Evolutionary conservation across 2,888 invertebrate species (phyloP).

Genomic region (Marronus borbonicus): DNA sequence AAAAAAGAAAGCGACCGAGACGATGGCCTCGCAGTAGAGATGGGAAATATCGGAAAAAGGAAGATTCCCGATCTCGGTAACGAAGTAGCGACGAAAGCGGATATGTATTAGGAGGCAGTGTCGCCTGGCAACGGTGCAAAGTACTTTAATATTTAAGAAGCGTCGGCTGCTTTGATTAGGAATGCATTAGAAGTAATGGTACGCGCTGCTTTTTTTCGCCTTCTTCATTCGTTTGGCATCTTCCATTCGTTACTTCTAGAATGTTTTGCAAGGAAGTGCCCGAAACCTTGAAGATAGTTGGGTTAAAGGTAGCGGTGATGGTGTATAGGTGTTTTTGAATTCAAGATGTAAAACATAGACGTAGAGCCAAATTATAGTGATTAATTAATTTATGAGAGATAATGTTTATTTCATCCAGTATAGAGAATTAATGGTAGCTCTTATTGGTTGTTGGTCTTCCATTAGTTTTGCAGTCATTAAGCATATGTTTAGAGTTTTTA

Average conservation of each 20-base stretch:
- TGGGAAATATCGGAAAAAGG: constrained; percentile 35
- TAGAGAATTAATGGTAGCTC: no score
- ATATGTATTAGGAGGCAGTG: not conserved
- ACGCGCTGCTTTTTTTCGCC: constrained; percentile 10
- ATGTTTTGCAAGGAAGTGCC: not conserved
- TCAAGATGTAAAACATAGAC: no score
- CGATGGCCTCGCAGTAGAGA: no score
- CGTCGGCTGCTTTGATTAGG: constrained; percentile 30
- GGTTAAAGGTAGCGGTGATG: not conserved
- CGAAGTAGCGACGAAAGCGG: not conserved
- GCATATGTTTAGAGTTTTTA: no score
- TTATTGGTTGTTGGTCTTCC: no score
- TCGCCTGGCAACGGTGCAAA: constrained; percentile 21
- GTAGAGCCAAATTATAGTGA: no score
- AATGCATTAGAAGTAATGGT: constrained; percentile 44
- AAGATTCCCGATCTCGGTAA: not conserved
- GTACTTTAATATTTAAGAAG: constrained; percentile 42
- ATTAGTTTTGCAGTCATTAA: no score
- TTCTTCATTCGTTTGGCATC: not conserved
- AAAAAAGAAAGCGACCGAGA: not conserved
- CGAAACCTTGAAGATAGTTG: no score
- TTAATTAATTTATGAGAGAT: no score
- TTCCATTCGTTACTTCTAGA: constrained; percentile 12
- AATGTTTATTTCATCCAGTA: no score
- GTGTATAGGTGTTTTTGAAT: not conserved